Evolutionary conservation across 2,797 vertebrate species (phyloP).

Genomic region (Sebastes kiyomatsui): DNA sequence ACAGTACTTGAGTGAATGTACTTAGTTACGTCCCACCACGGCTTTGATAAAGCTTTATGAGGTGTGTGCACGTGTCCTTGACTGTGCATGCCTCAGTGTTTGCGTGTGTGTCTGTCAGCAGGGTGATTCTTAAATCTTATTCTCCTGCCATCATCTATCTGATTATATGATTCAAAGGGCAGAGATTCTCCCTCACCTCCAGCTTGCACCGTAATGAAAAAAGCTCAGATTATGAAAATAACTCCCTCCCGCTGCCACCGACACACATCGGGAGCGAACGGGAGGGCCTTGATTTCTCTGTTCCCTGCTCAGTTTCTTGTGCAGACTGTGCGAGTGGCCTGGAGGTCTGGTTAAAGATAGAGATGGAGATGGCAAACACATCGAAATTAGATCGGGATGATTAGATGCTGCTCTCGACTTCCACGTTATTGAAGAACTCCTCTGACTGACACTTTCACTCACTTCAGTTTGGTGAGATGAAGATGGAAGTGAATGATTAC

Average conservation of each 20-base stretch:
- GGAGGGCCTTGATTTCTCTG: slow-evolving; percentile 41
- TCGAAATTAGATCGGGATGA: slow-evolving; percentile 58
- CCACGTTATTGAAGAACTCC: slow-evolving; percentile 56
- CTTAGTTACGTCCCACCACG: background rate
- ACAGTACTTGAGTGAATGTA: background rate
- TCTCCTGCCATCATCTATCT: slow-evolving; percentile 27
- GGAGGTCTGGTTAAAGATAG: slow-evolving; percentile 62
- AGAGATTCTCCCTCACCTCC: slow-evolving; percentile 43
- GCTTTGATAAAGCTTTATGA: slow-evolving; percentile 25
- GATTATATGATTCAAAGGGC: slow-evolving; percentile 47
- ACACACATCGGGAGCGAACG: slow-evolving; percentile 28
- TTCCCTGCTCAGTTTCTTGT: slow-evolving; percentile 23
- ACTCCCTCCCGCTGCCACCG: slow-evolving; percentile 1
- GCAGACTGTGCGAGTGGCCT: slow-evolving; percentile 12
- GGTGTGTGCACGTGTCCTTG: background rate
- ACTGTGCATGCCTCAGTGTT: background rate
- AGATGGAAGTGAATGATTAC: slow-evolving; percentile 42
- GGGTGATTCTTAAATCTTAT: slow-evolving; percentile 20
- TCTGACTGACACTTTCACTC: slow-evolving; percentile 54
- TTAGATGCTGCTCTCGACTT: slow-evolving; percentile 52
- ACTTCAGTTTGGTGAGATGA: slow-evolving; percentile 31
- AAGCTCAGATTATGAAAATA: slow-evolving; percentile 62
- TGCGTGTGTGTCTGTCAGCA: slow-evolving; percentile 12
- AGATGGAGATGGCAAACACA: slow-evolving; percentile 54
- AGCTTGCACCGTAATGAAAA: slow-evolving; percentile 53